Percentiles rank a stretch among this genome's conserved stretches.
Evolutionary conservation across 2,888 invertebrate species (phyloP).

Genomic region (Volucella inflata): DNA sequence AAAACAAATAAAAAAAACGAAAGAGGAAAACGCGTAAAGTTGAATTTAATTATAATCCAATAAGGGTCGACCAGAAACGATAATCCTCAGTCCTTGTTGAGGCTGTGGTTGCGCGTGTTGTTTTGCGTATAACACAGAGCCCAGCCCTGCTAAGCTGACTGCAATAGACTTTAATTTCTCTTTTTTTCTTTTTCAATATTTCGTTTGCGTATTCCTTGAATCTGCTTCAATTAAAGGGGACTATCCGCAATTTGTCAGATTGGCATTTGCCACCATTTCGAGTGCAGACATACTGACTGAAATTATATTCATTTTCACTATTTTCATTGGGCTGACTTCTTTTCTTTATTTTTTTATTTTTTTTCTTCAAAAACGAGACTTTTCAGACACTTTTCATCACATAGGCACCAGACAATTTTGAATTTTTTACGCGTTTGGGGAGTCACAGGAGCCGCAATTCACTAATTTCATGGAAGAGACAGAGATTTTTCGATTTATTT

Average conservation of each 20-base stretch:
- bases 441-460: neutral
- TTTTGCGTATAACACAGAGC: slow-evolving; percentile 26
- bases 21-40: slow-evolving; percentile 39
- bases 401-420: neutral
- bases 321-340: slow-evolving; percentile 19
- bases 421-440: neutral
- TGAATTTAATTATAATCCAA: slow-evolving; percentile 71
- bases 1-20: slow-evolving; percentile 36
- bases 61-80: slow-evolving; percentile 55
- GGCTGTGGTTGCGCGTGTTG: slow-evolving; percentile 33
- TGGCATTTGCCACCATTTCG: slow-evolving; percentile 51
- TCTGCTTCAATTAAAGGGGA: slow-evolving; percentile 5
- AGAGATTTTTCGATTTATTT: slow-evolving; percentile 3
- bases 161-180: slow-evolving; percentile 27
- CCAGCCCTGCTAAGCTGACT: slow-evolving; percentile 43
- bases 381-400: slow-evolving; percentile 7
- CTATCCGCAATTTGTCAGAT: slow-evolving; percentile 60
- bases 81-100: slow-evolving; percentile 64
- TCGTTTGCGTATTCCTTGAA: slow-evolving; percentile 13
- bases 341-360: neutral
- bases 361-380: neutral
- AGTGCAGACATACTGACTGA: slow-evolving; percentile 27
- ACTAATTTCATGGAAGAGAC: neutral
- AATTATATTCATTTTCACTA: slow-evolving; percentile 58
- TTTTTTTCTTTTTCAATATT: slow-evolving; percentile 11